Evolutionary conservation across 2,113 vertebrate species (phyloP).

Genomic region (Coptodon rendalli): DNA sequence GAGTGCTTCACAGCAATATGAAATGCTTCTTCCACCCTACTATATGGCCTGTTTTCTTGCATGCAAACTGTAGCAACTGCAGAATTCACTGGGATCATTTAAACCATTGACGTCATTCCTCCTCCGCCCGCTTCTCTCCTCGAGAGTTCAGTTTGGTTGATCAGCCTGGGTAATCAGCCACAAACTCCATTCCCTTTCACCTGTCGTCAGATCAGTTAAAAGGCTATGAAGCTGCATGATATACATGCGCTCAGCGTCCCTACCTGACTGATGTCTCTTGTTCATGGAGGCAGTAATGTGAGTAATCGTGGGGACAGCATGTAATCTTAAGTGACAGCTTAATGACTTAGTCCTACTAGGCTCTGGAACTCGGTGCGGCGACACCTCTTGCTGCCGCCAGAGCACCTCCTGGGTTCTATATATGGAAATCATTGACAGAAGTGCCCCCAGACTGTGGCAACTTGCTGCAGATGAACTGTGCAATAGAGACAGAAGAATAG

Average conservation of each 20-base stretch:
- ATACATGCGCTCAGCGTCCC: slow-evolving; percentile 22
- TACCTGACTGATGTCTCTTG: slow-evolving; percentile 40
- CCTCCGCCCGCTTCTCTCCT: background rate
- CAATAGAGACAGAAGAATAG: slow-evolving; percentile 32
- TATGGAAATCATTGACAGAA: slow-evolving; percentile 59
- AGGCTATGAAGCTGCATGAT: background rate
- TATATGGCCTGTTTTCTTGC: background rate
- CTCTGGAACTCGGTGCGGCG: slow-evolving; percentile 31
- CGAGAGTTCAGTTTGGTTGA: slow-evolving; percentile 9
- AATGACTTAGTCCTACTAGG: slow-evolving; percentile 61
- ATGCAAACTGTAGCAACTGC: background rate
- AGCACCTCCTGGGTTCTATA: slow-evolving; percentile 55
- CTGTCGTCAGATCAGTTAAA: slow-evolving; percentile 43
- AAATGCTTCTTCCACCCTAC: slow-evolving; percentile 34
- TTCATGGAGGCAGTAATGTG: slow-evolving; percentile 55
- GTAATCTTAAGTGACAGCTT: slow-evolving; percentile 70
- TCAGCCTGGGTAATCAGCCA: slow-evolving; percentile 17
- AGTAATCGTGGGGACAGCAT: slow-evolving; percentile 58
- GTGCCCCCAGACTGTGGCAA: slow-evolving; percentile 30
- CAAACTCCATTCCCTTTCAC: slow-evolving; percentile 18
- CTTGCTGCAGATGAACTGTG: slow-evolving; percentile 46
- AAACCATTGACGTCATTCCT: background rate
- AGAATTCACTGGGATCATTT: slow-evolving; percentile 15
- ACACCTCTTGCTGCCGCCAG: slow-evolving; percentile 38
- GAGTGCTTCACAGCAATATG: slow-evolving; percentile 45